A percentile compares a stretch with the other conserved stretches of the same genome.
These are phyloP conservation scores for Cotesia vestalis DNA, from an alignment of 1,140 invertebrate species.

Conservation along the genomic window DNA sequence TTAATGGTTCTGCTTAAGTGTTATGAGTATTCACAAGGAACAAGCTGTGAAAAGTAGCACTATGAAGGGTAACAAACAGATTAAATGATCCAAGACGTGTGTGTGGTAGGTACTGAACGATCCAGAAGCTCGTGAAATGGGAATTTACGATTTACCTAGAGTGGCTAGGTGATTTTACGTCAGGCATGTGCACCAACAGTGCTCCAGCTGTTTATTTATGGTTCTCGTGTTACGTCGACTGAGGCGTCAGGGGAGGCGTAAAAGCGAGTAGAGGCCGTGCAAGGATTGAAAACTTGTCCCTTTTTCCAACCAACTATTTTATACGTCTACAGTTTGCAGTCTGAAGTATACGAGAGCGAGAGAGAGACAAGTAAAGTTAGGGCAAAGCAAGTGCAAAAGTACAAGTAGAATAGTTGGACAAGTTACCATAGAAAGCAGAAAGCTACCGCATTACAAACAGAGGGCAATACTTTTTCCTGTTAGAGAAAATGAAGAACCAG, in stretches of 20 bases:
- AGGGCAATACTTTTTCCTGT: conserved; percentile 12
- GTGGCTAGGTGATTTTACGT: conserved; percentile 40
- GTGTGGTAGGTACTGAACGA: conserved; percentile 8
- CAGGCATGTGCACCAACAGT: conserved; percentile 42
- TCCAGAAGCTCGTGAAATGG: conserved; percentile 30
- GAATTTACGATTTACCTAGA: conserved; percentile 34
- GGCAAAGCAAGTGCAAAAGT: conserved; percentile 33
- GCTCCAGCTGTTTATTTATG: conserved; percentile 53
- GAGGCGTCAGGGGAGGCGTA: conserved; percentile 51
- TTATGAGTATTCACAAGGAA: neutral
- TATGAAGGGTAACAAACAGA: conserved; percentile 18
- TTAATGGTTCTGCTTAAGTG: too few species aligned
- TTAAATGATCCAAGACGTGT: conserved; percentile 10
- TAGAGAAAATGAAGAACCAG: neutral
- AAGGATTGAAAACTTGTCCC: conserved; percentile 53
- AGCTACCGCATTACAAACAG: neutral
- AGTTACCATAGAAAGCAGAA: neutral
- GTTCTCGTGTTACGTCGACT: conserved; percentile 37
- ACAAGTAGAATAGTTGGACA: too few species aligned
- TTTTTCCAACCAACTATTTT: neutral
- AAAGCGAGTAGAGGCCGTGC: conserved; percentile 37
- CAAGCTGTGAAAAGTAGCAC: neutral
- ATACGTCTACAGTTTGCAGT: neutral
- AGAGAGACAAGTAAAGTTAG: conserved; percentile 40
- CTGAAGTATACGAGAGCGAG: conserved; percentile 11